Evolutionary conservation across 2,888 invertebrate species (phyloP).

Genomic region (Branchipolynoe longqiensis): DNA sequence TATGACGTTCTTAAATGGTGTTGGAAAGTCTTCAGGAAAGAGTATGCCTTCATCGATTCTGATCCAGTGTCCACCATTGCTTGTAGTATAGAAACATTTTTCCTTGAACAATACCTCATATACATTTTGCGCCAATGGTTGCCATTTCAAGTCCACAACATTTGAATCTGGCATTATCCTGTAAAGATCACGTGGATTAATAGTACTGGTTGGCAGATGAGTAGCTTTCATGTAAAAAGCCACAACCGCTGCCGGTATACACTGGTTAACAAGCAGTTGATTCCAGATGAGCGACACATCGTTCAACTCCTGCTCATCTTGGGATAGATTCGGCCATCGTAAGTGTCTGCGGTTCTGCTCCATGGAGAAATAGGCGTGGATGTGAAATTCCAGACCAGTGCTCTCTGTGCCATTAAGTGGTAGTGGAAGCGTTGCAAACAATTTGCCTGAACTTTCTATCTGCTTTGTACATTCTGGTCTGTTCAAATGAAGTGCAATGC

Average conservation of each 20-base stretch:
- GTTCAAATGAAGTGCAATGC: constrained; percentile 60
- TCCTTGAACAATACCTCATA: not conserved
- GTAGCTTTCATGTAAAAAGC: not conserved
- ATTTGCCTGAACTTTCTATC: constrained; percentile 51
- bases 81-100: not conserved
- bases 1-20: not conserved
- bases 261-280: not conserved
- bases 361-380: constrained; percentile 61
- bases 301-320: constrained; percentile 9
- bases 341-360: constrained; percentile 62
- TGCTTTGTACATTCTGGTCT: not conserved
- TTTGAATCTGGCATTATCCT: not conserved
- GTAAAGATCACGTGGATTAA: not conserved
- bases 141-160: constrained; percentile 10
- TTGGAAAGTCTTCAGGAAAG: not conserved
- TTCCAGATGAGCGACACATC: constrained; percentile 1
- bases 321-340: constrained; percentile 57
- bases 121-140: not conserved
- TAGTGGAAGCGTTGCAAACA: constrained; percentile 63
- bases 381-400: constrained; percentile 61
- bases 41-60: not conserved
- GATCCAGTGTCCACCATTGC: not conserved
- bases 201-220: not conserved
- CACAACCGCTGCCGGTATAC: not conserved
- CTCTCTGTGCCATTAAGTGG: constrained; percentile 60